A percentile compares a stretch with the other conserved stretches of the same genome.
phyloP scores from a whole-genome alignment of 2,888 invertebrate species.

The Tuberolachnus salignus region DNA sequence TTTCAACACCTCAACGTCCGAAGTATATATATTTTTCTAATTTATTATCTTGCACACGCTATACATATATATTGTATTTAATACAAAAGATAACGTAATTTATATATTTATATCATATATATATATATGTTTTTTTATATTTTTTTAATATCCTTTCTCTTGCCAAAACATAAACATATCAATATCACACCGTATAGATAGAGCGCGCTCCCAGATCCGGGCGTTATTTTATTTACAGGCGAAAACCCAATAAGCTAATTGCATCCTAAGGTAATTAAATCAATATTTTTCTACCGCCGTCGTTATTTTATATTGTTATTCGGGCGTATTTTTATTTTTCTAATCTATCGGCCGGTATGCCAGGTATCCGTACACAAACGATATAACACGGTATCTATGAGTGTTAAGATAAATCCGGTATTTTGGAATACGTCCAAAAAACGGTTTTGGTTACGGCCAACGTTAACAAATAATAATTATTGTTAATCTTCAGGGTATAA shows the following conservation, averaged over 20 bases:
- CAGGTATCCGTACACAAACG: conserved; percentile 17
- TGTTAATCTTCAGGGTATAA: conserved; percentile 36
- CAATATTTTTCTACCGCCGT: too few species aligned
- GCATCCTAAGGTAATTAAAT: too few species aligned
- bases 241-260: background rate
- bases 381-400: conserved; percentile 28
- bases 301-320: too few species aligned
- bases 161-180: background rate
- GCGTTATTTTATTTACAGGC: too few species aligned
- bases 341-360: too few species aligned
- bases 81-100: conserved; percentile 3
- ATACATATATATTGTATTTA: background rate
- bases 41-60: conserved; percentile 5
- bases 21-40: background rate
- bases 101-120: too few species aligned
- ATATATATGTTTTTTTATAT: too few species aligned
- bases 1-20: background rate
- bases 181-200: background rate
- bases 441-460: conserved; percentile 22
- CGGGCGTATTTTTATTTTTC: too few species aligned
- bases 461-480: conserved; percentile 47
- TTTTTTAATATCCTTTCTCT: background rate
- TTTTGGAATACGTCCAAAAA: conserved; percentile 41
- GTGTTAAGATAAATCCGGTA: conserved; percentile 12
- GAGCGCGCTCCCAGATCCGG: too few species aligned